Base-by-base conservation (phyloP, 2,113 vertebrate genomes). In the Camelus bactrianus region DNA sequence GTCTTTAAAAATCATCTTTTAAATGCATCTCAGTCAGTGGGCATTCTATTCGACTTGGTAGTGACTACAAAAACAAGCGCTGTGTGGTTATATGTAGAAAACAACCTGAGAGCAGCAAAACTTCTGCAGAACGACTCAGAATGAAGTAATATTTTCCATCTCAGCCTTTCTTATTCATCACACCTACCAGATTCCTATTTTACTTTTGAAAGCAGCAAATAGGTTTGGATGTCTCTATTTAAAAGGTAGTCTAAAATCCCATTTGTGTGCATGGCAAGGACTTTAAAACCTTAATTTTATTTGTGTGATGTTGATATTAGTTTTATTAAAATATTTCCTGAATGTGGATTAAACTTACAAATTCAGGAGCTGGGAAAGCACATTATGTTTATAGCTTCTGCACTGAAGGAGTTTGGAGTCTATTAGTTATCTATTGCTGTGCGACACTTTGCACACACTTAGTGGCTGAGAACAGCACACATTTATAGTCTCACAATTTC, bases 1-100 rank as follows among this genome's bases (percentile, higher is more conserved):
- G 54, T 28, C 22, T 80, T 97, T 65, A 60, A 52, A 93, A 84
- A 67, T 2, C 19, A 93, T 67, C 50, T 97, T 95, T 82, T 77
- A 91, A 92, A 79, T 89, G 52, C 12, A 32, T 80, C 52, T 80
- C 58, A 48, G 15, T 67, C 46, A 54, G 64, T 69, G 2, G 50
- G 13, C 28, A 69, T 93, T 95, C 28, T 83, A 24, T 80, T 81
- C 75, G 20, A 72, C 38, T 26, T 73, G 13, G 2, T 24, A 26
- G 6, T 54, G 58, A 92, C 79, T 46, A 79, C 8, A 58, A 28
- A 81, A 82, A 26, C 38, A 86, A 84, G 19, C 3, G 8, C 24
- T 77, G 3, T 52, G n/a, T 79, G 19, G 46, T 19, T 93, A n/a
- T 58, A 77, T 73, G 32, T 28, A 82, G 24, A 35, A 77, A 56